Base-by-base conservation (phyloP, 2,797 vertebrate genomes). In the Danio tinwini region DNA sequence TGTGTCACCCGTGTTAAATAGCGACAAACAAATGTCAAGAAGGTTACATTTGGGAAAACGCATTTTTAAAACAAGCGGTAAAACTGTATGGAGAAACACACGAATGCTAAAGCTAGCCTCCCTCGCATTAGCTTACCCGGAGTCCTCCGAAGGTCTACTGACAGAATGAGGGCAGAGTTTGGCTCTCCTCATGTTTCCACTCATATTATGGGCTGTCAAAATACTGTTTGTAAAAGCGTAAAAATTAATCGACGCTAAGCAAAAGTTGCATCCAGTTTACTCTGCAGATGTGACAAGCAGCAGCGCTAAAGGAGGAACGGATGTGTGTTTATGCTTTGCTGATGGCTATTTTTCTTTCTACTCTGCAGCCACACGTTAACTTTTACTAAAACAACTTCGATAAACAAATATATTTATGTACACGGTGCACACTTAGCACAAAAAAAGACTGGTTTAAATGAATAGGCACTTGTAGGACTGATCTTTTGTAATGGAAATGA, bases 361-460 rank as follows among this genome's bases (percentile, higher is more conserved):
- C 85, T 83, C 81, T 80, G 81, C 74, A 85, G 82, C 87, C 80
- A 78, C 81, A 45, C 87, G 81, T 86, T 76, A 74, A 70, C 73
- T 83, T 88, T 88, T 84, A 82, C 83, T 73, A 91, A 91, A 90
- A 93, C 90, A 87, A 89, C 90, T 45, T 92, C 65, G 82, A 82
- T 89, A 92, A 93, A 90, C 91, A 90, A 93, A 94, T 92, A 92
- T 91, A 91, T 92, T 88, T 77, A 67, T 70, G 88, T 12, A 85
- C 64, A 63, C 81, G 69, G 83, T 86, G 82, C 83, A 88, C 12
- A 64, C 89, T 90, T 29, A 56, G 56, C n/a, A 29, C n/a, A 74
- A 78, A 65, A 50, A 47, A 29, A 4, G 8, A 19, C 21, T 6
- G 55, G 55, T 59, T 19, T 10, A 17, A 62, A 7, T 40, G 52